phyloP scores from a whole-genome alignment of 1,140 invertebrate species.

The Lethocerus indicus region DNA sequence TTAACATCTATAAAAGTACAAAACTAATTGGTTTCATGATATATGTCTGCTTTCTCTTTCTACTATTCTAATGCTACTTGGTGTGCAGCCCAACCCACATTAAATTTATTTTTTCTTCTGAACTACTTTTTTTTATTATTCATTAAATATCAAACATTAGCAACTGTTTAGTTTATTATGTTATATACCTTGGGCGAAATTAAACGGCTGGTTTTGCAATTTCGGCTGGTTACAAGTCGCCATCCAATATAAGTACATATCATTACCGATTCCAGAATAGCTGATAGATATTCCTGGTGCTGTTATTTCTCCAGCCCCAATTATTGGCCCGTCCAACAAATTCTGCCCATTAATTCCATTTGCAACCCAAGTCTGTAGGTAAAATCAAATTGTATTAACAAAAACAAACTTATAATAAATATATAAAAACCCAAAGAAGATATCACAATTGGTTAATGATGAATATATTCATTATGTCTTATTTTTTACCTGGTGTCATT shows the following conservation, averaged over 20 bases:
- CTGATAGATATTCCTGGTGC: conserved; percentile 45
- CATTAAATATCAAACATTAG: conserved; percentile 16
- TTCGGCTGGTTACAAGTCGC: conserved; percentile 37
- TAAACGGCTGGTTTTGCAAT: conserved; percentile 25
- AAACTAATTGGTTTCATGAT: background rate
- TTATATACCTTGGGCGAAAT: conserved; percentile 26
- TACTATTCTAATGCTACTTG: background rate
- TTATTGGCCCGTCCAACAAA: conserved; percentile 40
- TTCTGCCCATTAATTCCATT: conserved; percentile 49
- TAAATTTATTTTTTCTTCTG: background rate
- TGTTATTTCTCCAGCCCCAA: conserved; percentile 46
- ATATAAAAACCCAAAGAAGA: background rate
- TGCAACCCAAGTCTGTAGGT: conserved; percentile 38
- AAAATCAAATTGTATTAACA: background rate
- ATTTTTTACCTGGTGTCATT: background rate
- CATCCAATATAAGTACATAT: conserved; percentile 59
- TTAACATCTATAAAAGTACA: conserved; percentile 1
- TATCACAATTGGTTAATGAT: background rate
- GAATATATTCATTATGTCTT: background rate
- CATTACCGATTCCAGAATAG: conserved; percentile 43
- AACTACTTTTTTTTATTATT: background rate
- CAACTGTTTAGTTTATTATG: background rate
- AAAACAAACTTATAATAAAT: background rate
- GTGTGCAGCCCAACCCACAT: background rate
- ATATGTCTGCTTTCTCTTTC: background rate